Conservation (phyloP, 2,888 invertebrate species). For the Tyria jacobaeae region DNA sequence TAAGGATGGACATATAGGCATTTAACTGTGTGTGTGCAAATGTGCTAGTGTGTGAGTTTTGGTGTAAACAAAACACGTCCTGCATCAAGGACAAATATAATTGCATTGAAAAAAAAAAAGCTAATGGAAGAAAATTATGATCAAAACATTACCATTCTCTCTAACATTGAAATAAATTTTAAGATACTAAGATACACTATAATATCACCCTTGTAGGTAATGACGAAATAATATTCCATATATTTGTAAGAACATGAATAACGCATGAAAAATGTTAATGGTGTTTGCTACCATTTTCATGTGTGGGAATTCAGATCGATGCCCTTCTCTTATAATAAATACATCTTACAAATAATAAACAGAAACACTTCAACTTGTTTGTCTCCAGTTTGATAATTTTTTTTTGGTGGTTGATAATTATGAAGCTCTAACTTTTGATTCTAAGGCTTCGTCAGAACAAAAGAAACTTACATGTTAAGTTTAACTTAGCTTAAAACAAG, state of each 20-base stretch:
- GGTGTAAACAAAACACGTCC: no score
- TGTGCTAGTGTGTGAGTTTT: neutral
- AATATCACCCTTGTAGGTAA: constrained; percentile 8
- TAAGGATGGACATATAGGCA: no score
- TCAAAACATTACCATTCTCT: no score
- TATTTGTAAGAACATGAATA: constrained; percentile 69
- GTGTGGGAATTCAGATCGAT: constrained; percentile 56
- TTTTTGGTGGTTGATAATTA: no score
- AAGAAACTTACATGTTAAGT: no score
- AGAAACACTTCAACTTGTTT: no score
- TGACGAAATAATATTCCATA: constrained; percentile 36
- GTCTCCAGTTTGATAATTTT: no score
- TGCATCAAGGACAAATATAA: no score
- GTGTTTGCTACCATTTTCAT: constrained; percentile 63
- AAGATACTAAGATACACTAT: constrained; percentile 22
- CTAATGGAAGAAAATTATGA: constrained; percentile 7
- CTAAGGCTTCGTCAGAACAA: no score
- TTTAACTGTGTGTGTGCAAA: neutral
- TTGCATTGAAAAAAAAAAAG: neutral
- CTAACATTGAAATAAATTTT: neutral
- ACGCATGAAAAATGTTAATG: constrained; percentile 69
- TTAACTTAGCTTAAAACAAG: no score
- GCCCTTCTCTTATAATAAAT: constrained; percentile 31
- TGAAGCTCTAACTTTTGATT: no score
- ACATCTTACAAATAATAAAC: neutral